Evolutionary conservation across 2,797 vertebrate species (phyloP).

Genomic region (Falco berigora): DNA sequence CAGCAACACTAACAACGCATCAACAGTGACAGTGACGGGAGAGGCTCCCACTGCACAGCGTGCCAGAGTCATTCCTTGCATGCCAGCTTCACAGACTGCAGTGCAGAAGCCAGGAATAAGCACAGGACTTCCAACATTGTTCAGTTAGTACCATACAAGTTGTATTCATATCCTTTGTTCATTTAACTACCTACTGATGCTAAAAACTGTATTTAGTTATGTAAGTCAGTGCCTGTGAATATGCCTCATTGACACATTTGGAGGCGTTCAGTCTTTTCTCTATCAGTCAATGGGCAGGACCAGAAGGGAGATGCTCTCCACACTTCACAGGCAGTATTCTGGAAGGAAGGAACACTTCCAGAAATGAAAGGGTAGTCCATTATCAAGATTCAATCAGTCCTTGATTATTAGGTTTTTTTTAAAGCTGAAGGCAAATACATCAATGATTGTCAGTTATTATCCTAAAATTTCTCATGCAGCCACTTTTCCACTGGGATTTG

Average conservation of each 20-base stretch:
- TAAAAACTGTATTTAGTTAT: not conserved
- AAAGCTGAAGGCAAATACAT: not conserved
- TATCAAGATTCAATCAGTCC: not conserved
- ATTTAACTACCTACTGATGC: not conserved
- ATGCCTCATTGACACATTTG: accelerated
- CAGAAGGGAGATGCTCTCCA: not conserved
- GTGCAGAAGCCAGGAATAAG: not conserved
- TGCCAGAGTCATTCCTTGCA: not conserved
- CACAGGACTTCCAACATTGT: not conserved
- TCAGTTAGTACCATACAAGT: not conserved
- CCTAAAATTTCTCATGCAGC: not conserved
- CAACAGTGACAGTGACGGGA: not conserved
- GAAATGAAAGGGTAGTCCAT: too few relatives aligned
- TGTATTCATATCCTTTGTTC: not conserved
- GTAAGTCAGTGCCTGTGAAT: not conserved
- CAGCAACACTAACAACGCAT: not conserved
- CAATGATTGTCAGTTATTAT: not conserved
- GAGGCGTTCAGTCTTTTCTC: not conserved
- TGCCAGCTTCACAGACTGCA: not conserved
- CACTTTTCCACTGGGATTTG: not conserved
- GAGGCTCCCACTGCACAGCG: not conserved
- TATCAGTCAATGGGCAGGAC: not conserved
- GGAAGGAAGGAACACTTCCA: too few relatives aligned
- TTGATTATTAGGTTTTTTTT: not conserved
- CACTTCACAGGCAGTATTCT: not conserved